Conservation (phyloP, 2,888 invertebrate genomes). For the Scaptomyza parva region DNA sequence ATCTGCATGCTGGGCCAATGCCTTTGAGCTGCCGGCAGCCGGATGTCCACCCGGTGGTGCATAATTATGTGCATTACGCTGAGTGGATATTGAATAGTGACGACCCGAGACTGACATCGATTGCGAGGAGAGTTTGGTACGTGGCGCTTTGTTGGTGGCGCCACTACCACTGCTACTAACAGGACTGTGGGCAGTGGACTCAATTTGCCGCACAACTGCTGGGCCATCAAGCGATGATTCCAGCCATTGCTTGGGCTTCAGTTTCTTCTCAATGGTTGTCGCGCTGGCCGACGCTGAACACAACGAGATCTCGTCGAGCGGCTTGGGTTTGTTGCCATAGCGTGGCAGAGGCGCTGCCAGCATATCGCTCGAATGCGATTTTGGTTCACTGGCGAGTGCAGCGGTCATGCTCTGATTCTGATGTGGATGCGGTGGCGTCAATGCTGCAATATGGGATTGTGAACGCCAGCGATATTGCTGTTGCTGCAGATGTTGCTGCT, state of each 20-base stretch:
- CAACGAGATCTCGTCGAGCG: slow-evolving; percentile 82
- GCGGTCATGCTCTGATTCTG: slow-evolving; percentile 44
- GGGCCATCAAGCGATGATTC: slow-evolving; percentile 85
- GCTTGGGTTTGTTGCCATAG: slow-evolving; percentile 64
- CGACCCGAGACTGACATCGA: slow-evolving; percentile 82
- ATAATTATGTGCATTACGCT: slow-evolving; percentile 52
- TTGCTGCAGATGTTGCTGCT: slow-evolving; percentile 49
- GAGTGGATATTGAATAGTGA: slow-evolving; percentile 75
- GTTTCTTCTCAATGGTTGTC: slow-evolving; percentile 77
- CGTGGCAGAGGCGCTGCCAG: slow-evolving; percentile 67
- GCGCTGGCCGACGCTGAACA: slow-evolving; percentile 65
- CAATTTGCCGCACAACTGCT: slow-evolving; percentile 69
- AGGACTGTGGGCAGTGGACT: slow-evolving; percentile 55
- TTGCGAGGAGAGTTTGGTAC: slow-evolving; percentile 83
- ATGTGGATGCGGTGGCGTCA: slow-evolving; percentile 64
- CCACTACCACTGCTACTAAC: slow-evolving; percentile 46
- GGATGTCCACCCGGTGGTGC: slow-evolving; percentile 42
- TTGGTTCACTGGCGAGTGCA: slow-evolving; percentile 54
- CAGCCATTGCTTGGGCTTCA: slow-evolving; percentile 84
- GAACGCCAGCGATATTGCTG: slow-evolving; percentile 79
- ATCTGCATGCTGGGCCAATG: slow-evolving; percentile 66
- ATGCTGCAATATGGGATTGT: slow-evolving; percentile 71
- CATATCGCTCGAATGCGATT: slow-evolving; percentile 82
- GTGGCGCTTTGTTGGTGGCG: slow-evolving; percentile 33
- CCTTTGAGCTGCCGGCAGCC: slow-evolving; percentile 58